A percentile compares a stretch with the other conserved stretches of the same genome.
phyloP scores from a whole-genome alignment of 1,140 invertebrate genomes.

The Pogonognathellus flavescens region DNA sequence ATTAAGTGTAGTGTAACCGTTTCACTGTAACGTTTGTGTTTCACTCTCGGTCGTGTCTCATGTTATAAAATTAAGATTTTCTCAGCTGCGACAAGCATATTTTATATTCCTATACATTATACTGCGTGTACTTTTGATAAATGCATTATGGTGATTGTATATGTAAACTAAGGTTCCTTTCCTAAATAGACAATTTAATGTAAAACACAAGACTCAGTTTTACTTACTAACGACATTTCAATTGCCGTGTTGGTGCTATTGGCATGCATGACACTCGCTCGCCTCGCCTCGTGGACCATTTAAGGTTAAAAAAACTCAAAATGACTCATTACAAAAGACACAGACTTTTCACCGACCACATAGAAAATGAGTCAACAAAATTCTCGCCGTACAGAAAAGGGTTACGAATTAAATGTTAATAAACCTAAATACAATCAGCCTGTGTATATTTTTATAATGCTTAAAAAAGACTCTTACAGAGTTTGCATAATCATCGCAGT shows the following conservation, averaged over 20 bases:
- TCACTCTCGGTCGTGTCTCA: no score
- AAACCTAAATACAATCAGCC: no score
- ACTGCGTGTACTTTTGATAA: background rate
- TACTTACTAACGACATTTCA: no score
- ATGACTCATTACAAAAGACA: background rate
- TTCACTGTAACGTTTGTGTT: no score
- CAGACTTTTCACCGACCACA: background rate
- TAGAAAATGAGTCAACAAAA: background rate
- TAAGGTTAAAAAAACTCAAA: constrained; percentile 40
- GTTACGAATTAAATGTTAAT: no score
- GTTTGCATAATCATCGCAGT: no score
- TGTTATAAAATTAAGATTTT: background rate
- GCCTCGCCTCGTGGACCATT: constrained; percentile 1
- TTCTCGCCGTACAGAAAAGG: background rate
- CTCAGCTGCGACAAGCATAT: background rate
- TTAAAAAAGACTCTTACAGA: no score
- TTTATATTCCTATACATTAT: background rate
- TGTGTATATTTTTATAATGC: no score
- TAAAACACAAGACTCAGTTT: no score
- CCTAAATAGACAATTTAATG: no score
- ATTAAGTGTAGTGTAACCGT: no score
- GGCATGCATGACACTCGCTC: constrained; percentile 31
- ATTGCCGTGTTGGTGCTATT: constrained; percentile 9
- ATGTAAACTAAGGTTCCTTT: no score
- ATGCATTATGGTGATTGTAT: background rate